A percentile compares a stretch with the other conserved stretches of the same genome.
These are phyloP conservation scores for Alaudala cheleensis DNA, from an alignment of 2,113 vertebrate genomes.

Conservation along the genomic window DNA sequence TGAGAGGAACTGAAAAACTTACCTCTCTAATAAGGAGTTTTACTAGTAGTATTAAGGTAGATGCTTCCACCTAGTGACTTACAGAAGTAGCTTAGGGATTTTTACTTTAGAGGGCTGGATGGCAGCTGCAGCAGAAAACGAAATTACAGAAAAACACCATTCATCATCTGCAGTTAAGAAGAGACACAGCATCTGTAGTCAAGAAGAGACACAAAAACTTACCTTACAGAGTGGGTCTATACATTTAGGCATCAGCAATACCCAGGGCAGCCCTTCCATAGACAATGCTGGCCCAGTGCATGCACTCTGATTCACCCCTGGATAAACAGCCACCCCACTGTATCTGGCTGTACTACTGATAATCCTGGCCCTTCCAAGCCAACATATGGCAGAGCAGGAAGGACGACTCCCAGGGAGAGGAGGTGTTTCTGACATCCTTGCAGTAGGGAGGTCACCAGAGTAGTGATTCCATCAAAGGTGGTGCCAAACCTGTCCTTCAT, in stretches of 20 bases:
- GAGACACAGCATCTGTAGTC: background rate
- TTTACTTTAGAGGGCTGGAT: background rate
- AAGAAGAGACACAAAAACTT: background rate
- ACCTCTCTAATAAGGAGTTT: background rate
- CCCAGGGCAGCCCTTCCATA: background rate
- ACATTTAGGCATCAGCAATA: background rate
- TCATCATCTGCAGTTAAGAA: background rate
- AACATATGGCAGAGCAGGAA: background rate
- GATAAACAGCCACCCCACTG: background rate
- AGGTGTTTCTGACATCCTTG: conserved; percentile 2
- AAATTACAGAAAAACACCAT: background rate
- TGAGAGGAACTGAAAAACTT: background rate
- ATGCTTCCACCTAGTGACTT: conserved; percentile 54
- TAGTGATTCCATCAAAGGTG: background rate
- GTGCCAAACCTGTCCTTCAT: background rate
- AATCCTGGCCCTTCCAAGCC: background rate
- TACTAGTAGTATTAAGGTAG: conserved; percentile 20
- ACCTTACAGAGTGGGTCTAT: background rate
- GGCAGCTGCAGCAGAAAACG: background rate
- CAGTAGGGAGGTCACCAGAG: background rate
- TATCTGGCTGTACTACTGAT: background rate
- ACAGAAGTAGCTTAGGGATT: conserved; percentile 8
- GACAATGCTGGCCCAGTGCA: background rate
- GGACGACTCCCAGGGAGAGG: background rate
- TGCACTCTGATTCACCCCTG: background rate